Evolutionary conservation across 1,140 invertebrate species (phyloP), one percentile per base, ranked within the genome.

Genomic region (Phocides pigmalion): DNA sequence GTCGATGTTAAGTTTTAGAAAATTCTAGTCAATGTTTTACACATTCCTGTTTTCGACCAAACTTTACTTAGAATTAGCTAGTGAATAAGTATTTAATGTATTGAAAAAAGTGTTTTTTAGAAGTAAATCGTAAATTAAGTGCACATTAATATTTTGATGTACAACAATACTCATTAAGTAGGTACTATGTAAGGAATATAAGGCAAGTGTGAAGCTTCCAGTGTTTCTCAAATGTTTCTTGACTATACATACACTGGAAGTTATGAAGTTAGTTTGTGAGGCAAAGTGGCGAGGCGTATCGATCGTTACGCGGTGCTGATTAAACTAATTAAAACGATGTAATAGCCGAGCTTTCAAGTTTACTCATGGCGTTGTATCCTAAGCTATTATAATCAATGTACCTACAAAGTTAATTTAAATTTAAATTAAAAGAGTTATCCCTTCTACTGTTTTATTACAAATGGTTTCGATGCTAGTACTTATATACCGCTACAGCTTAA

Each of bases 41-140:
- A 87, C 86, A 88, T 90, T 89, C 88, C 86, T 89, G 84, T 90
- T 89, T 86, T 87, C 84, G 88, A 90, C 86, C 87, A 89, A 89
- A 87, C 83, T 81, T 84, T 76, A 64, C 56, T 56, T 82, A 73
- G 64, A 53, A 68, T 68, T 72, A 72, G 69, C 44, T 71, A 69
- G 72, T 62, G 25, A 50, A 50, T 78, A 72, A 64, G 53, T 59
- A 17, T 37, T 53, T 35, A 51, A 16, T 37, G 16, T 51, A 22
- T 19, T 17, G 32, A 39, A 11, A 6, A 14, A 41, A 41, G 15
- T 41, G 15, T 16, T 16, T 41, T 41, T 41, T 41, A 5, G 39
- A 16, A 16, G 12, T 41, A 16, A 41, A 16, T 15, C 39, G 14
- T 41, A 41, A 41, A n/a, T 35, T 35, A n/a, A 12, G 32, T 16